A percentile compares a stretch with the other conserved stretches of the same genome.
phyloP scores from a whole-genome alignment of 2,888 invertebrate species.

The Amiota communis region DNA sequence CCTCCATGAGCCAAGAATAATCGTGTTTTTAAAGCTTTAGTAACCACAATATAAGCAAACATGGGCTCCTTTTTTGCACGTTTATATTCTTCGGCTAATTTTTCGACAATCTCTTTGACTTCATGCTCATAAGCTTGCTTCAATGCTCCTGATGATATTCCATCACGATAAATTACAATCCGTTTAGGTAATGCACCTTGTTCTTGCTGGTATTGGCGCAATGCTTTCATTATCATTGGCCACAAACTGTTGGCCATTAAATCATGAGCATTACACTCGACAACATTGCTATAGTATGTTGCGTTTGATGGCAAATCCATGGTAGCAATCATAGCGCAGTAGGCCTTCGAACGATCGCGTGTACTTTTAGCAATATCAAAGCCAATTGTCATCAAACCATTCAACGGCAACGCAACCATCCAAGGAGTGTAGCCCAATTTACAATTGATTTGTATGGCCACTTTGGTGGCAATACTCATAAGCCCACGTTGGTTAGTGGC shows the following conservation, averaged over 20 bases:
- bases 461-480: slow-evolving; percentile 91
- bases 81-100: slow-evolving; percentile 76
- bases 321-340: slow-evolving; percentile 87
- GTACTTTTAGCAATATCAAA: slow-evolving; percentile 93
- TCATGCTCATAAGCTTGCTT: slow-evolving; percentile 85
- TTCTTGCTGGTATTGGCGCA: slow-evolving; percentile 68
- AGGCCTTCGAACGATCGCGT: slow-evolving; percentile 78
- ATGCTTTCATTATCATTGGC: slow-evolving; percentile 75
- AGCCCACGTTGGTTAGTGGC: slow-evolving; percentile 70
- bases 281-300: slow-evolving; percentile 83
- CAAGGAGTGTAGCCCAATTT: slow-evolving; percentile 95
- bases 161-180: slow-evolving; percentile 91
- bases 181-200: slow-evolving; percentile 77
- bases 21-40: slow-evolving; percentile 88
- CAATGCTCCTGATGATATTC: slow-evolving; percentile 93
- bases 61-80: slow-evolving; percentile 72
- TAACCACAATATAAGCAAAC: slow-evolving; percentile 88
- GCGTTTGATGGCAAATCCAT: slow-evolving; percentile 76
- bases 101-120: slow-evolving; percentile 77
- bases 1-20: slow-evolving; percentile 76
- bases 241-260: slow-evolving; percentile 84
- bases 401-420: slow-evolving; percentile 81
- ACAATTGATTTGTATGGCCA: slow-evolving; percentile 93
- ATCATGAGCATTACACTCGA: slow-evolving; percentile 82
- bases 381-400: slow-evolving; percentile 85